Evolutionary conservation across 2,888 invertebrate species (phyloP), one percentile per base, ranked within the genome.

Genomic region (Agrochola lychnidis): DNA sequence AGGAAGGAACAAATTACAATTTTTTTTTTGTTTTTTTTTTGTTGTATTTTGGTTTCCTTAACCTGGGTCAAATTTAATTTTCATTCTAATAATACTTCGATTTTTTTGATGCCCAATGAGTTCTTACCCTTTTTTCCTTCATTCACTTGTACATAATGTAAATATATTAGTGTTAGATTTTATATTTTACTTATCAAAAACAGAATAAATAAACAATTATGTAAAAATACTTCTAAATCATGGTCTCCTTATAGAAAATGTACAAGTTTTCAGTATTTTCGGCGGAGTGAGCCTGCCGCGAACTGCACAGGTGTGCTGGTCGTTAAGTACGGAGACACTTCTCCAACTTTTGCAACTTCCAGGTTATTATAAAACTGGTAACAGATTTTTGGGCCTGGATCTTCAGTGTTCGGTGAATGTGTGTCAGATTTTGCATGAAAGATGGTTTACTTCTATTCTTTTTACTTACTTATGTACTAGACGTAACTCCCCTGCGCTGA

Each of bases 301-400:
- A 76, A 73, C 76, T 75, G 76, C 69, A 42, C 78, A 86, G 83
- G 78, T 86, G 88, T 56, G 59, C 48, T 77, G 77, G 59, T 81
- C 84, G 81, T 85, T 85, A 81, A 85, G 82, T 79, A 71, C 66
- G 70, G 68, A 75, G 71, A 78, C 61, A 78, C 63, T 79, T 77
- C 70, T 45, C 19, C 36, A 82, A 85, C 64, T 84, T 84, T 69
- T 51, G 63, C 62, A 25, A 61, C 75, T 76, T 81, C 45, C 66
- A 67, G 42, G 66, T 53, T 76, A 78, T 76, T 74, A 75, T 77
- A 76, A 73, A 79, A 79, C 69, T 70, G 61, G 25, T 36, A 63
- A 69, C 79, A 51, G 67, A 73, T 84, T 80, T 79, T 83, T 53
- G 10, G 16, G 45, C 40, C 40, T 30, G 3, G 5, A 67, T 64